Evolutionary conservation across 2,888 invertebrate genomes (phyloP).

Genomic region (Catonia carolina): DNA sequence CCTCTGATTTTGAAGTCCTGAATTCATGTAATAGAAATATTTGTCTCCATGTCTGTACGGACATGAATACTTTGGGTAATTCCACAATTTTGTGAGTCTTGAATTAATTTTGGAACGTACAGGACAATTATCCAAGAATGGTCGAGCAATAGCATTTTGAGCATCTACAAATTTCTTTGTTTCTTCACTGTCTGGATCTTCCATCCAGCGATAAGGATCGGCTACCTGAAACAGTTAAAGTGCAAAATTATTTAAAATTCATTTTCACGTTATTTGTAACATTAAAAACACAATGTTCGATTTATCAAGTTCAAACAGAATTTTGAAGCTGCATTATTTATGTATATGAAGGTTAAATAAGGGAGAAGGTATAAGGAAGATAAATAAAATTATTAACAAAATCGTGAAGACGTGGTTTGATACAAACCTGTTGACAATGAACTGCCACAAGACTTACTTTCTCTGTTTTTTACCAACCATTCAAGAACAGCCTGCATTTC

Average conservation of each 20-base stretch:
- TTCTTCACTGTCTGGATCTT: conserved; percentile 89
- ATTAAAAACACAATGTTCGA: not conserved
- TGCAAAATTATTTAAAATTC: not conserved
- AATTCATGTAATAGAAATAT: conserved; percentile 90
- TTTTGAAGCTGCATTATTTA: not conserved
- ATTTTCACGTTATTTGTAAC: not conserved
- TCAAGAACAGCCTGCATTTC: too few species aligned
- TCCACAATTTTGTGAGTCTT: conserved; percentile 84
- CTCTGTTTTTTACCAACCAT: too few species aligned
- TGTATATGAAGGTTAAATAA: too few species aligned
- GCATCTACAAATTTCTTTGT: conserved; percentile 84
- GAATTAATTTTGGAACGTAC: conserved; percentile 65
- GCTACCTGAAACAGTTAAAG: conserved; percentile 49
- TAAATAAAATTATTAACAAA: too few species aligned
- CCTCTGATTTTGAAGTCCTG: conserved; percentile 96
- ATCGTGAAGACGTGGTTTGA: too few species aligned
- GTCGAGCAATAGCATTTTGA: conserved; percentile 81
- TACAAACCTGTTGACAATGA: too few species aligned
- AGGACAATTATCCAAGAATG: conserved; percentile 71
- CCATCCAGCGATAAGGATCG: conserved; percentile 95
- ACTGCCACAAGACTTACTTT: too few species aligned
- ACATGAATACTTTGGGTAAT: conserved; percentile 92
- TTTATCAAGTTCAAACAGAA: not conserved
- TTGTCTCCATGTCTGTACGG: conserved; percentile 73
- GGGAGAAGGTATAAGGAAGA: too few species aligned